Evolutionary conservation across 2,888 invertebrate genomes (phyloP), one percentile per base, ranked within the genome.

Genomic region (Tipula confusa): DNA sequence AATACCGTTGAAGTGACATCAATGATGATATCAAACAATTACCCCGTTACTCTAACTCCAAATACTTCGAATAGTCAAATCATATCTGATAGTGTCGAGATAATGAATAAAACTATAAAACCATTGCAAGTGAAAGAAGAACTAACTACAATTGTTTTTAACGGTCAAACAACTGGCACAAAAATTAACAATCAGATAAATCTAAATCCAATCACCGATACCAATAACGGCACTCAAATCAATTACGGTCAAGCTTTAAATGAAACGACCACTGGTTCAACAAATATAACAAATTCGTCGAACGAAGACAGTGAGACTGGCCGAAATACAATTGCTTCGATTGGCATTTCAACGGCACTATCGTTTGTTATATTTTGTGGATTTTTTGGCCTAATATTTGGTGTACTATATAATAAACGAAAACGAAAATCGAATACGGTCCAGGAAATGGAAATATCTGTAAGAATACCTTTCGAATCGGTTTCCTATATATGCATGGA

Each of bases 311-410:
- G n/a, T n/a, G n/a, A n/a, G n/a, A 13, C 36, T 9, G 36, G 15
- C 5, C 43, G 43, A 1, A 64, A 64, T 24, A 64, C 80, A 5
- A n/a, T 15, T 15, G 80, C 80, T 29, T 80, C 80, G 13, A 80
- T 80, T 80, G 80, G 80, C 15, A 29, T 80, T 29, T 29, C 80
- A 29, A n/a, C 80, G 1, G 80, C 80, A 1, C 7, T 80, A 0
- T 13, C n/a, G 15, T 15, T 80, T 80, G 29, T 80, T 15, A n/a
- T 80, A 15, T 80, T 80, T 29, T 80, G 80, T 80, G 80, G 29
- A n/a, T 29, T 31, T 29, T 80, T 80, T 80, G 80, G 80, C n/a
- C 5, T 80, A 29, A 80, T 80, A 29, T n/a, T 29, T 80, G 80
- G 80, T n/a, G 31, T 80, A 7, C 15, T 80, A n/a, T 80, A 80